Evolutionary conservation across 2,797 vertebrate species (phyloP), one percentile per base, ranked within the genome.

Genomic region (Lagocephalus sceleratus): DNA sequence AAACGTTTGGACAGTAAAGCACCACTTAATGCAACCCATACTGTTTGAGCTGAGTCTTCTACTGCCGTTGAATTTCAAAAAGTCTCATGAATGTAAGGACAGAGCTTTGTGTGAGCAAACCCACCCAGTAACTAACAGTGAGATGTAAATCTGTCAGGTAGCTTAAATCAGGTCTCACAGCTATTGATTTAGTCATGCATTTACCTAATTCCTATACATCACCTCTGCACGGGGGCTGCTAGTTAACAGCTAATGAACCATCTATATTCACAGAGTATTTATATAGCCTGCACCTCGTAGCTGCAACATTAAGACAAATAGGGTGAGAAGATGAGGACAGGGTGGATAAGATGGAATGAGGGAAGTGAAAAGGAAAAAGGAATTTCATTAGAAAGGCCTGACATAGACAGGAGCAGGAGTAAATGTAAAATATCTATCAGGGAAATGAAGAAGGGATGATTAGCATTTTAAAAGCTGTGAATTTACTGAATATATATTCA

Each of bases 171-270:
- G 74, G 66, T 66, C 68, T 63, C 72, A 39, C 64, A 51, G 45
- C 57, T 59, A 70, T 66, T 67, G 79, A 85, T 85, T 83, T 68
- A 56, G 47, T 43, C 64, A 61, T 75, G 52, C 50, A 44, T 73
- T 73, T 71, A 82, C 82, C 66, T 75, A 74, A 83, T 81, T 74
- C 54, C 75, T 60, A 72, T 78, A 73, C 50, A 80, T 80, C 80
- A 75, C 64, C 56, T 51, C 8, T 40, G 67, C 66, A 57, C 47
- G 63, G 42, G 26, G 60, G 75, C 51, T 50, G 65, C 55, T 26
- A 59, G 63, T 67, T 71, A 63, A 63, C 61, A 35, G 57, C 63
- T 83, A 87, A 84, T 87, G 69, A 85, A 78, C 73, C 22, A 85
- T 86, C 75, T 84, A 83, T 83, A 85, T 82, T 71, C 74, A 82